Evolutionary conservation across 2,797 vertebrate genomes (phyloP).

Genomic region (Melopsittacus undulatus): DNA sequence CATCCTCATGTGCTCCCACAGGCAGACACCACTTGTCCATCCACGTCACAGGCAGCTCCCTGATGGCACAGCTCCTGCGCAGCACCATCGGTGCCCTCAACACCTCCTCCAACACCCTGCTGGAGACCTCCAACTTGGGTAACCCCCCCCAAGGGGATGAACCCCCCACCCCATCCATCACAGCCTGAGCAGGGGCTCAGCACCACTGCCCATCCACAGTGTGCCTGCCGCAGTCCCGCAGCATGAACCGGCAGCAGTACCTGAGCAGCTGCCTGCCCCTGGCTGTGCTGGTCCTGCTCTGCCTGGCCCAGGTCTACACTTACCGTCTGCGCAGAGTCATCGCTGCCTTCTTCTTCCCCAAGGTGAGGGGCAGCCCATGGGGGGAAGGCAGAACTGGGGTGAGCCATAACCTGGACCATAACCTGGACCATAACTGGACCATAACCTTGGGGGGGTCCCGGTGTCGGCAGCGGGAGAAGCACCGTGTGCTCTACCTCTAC

Average conservation of each 20-base stretch:
- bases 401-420: not conserved
- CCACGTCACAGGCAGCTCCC: conserved; percentile 79
- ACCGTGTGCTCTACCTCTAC: not conserved
- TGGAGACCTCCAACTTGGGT: conserved; percentile 81
- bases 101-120: conserved; percentile 66
- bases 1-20: not conserved
- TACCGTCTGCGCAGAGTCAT: conserved; percentile 84
- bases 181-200: rapidly evolving
- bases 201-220: not conserved
- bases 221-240: conserved; percentile 69
- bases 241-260: conserved; percentile 71
- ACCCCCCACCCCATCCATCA: not conserved
- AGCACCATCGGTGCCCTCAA: conserved; percentile 85
- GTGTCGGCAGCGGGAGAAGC: not conserved
- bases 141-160: not conserved
- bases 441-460: not conserved
- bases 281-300: conserved; percentile 72
- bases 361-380: not conserved
- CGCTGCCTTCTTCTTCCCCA: conserved; percentile 8
- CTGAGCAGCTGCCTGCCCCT: conserved; percentile 58
- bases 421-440: not conserved
- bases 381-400: too few species aligned
- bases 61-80: conserved; percentile 84
- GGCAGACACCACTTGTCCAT: conserved; percentile 83
- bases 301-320: conserved; percentile 82